Base-by-base conservation (phyloP, 2,797 vertebrate species). In the Crocidura indochinensis region DNA sequence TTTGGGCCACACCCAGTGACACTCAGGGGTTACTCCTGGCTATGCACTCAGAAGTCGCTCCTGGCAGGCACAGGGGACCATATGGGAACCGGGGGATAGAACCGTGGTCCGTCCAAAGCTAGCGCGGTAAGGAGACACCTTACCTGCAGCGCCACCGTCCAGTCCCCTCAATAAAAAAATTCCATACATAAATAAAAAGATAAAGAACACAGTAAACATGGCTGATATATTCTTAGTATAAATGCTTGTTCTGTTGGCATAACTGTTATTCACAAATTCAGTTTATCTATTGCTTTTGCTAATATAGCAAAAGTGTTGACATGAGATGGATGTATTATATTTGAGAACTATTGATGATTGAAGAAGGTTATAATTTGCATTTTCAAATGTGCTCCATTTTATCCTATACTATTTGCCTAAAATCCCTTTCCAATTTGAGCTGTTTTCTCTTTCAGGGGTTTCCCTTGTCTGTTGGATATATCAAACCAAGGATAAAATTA, bases 321-420 rank as follows among this genome's bases (percentile, higher is more conserved):
- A 67, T 72, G n/a, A n/a, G n/a, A n/a, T n/a, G 31, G n/a, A 64
- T 38, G 38, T 38, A 38, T 49, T 78, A 60, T 53, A 12, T 83
- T 91, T 88, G 56, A 89, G 26, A 78, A 74, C 51, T 78, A 60
- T 49, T 64, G 51, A 24, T 73, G 68, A 85, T 51, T 76, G 22
- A 84, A 88, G 49, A 91, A 38, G 38, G 38, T 38, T 38, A 38
- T 38, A 2, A 38, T 38, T 38, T 38, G 38, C 38, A 38, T 38
- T 38, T 38, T 38, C 38, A 38, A 38, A 53, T 53, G 1, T 12
- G 51, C 51, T 53, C 51, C 51, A 53, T 14, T 53, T 53, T 17
- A 53, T 17, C 51, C 12, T 53, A 12, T 53, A 14, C 51, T 53
- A 53, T 53, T 12, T 53, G 10, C 17, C 51, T 53, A 53, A 53